These are phyloP conservation scores for Omphaloscelis lunosa DNA, from an alignment of 2,888 invertebrate genomes.

Conservation along the genomic window DNA sequence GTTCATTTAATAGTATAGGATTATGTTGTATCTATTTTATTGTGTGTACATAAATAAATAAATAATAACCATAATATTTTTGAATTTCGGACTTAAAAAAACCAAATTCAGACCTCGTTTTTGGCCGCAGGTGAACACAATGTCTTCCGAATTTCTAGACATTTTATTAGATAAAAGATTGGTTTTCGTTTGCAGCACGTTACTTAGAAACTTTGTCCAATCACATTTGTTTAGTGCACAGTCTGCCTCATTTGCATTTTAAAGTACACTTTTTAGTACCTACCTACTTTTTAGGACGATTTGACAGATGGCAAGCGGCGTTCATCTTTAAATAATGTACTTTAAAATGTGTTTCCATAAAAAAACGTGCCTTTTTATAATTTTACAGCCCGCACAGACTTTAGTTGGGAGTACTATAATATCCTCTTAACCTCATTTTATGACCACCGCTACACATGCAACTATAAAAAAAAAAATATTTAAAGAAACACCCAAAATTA, in stretches of 20 bases:
- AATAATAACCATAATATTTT: background rate
- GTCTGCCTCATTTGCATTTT: slow-evolving; percentile 24
- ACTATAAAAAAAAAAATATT: slow-evolving; percentile 9
- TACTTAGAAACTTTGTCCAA: slow-evolving; percentile 27
- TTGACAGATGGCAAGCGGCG: too few species aligned
- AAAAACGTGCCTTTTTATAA: background rate
- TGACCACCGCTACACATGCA: background rate
- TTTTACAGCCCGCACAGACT: background rate
- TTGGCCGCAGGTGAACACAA: slow-evolving; percentile 50
- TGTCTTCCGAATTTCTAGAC: slow-evolving; percentile 24
- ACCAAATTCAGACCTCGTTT: background rate
- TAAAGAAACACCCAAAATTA: background rate
- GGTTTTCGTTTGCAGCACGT: slow-evolving; percentile 3
- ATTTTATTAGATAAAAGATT: slow-evolving; percentile 43
- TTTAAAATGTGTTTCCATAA: background rate
- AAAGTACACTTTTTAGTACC: too few species aligned
- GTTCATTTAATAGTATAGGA: too few species aligned
- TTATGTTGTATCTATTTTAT: too few species aligned
- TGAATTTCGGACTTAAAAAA: background rate
- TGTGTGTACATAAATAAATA: too few species aligned
- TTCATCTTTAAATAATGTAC: too few species aligned
- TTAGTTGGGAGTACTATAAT: background rate
- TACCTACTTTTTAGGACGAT: too few species aligned
- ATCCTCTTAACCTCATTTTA: slow-evolving; percentile 21
- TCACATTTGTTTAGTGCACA: background rate